These are phyloP conservation scores for Centropus bengalensis DNA, from an alignment of 2,113 vertebrate genomes.

Conservation along the genomic window DNA sequence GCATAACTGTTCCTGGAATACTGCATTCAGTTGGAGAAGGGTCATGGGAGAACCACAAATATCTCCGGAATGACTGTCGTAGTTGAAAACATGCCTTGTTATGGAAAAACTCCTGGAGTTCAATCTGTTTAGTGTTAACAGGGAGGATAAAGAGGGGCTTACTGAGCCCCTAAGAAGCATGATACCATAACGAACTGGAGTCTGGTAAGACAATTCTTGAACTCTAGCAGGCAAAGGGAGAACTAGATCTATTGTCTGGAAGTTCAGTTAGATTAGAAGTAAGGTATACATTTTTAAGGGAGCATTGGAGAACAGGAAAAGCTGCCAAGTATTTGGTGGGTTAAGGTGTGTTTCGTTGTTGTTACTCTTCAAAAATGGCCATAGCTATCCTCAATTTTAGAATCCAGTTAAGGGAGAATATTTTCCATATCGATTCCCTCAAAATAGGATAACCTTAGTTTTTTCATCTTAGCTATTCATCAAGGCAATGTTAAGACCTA, in stretches of 20 bases:
- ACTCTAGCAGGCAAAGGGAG: not conserved
- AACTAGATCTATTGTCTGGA: not conserved
- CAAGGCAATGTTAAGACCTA: not conserved
- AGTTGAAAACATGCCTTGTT: constrained; percentile 40
- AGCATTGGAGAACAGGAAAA: not conserved
- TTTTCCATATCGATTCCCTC: not conserved
- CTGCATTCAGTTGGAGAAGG: not conserved
- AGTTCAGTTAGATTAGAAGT: not conserved
- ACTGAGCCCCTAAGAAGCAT: not conserved
- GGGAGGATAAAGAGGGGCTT: not conserved
- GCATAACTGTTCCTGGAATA: not conserved
- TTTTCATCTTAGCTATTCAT: not conserved
- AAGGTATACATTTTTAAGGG: not conserved
- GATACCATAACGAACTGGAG: not conserved
- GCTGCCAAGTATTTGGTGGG: not conserved
- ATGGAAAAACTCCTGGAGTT: constrained; percentile 23
- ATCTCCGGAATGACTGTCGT: constrained; percentile 33
- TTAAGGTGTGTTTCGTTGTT: not conserved
- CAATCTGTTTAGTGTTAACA: constrained; percentile 1
- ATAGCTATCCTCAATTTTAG: not conserved
- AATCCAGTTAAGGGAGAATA: not conserved
- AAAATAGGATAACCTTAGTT: not conserved
- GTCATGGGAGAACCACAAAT: constrained; percentile 23
- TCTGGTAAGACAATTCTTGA: not conserved
- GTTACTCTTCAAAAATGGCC: not conserved